Base-by-base conservation (phyloP, 1,140 invertebrate genomes). In the Tetragnatha versicolor region DNA sequence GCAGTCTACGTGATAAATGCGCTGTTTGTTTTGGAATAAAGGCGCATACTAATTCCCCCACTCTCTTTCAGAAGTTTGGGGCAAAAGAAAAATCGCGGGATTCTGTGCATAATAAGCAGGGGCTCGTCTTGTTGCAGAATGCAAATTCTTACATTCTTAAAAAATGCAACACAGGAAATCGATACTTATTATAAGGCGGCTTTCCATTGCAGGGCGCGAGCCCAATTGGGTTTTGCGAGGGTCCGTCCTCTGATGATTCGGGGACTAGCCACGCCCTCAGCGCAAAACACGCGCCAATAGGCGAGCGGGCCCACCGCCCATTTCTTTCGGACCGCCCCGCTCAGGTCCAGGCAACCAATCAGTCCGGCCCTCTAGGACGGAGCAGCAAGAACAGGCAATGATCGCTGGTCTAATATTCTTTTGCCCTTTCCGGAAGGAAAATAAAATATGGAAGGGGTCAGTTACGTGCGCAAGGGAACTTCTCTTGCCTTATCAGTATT, bases 241-340 rank as follows among this genome's bases (percentile, higher is more conserved):
- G 61, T 39, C 55, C 73, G 66, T 45, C 73, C 73, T 77, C 73
- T 77, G 51, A 77, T 60, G 66, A 77, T 77, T 61, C 61, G 60
- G 73, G 12, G 12, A 17, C 20, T 47, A 20, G 73, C 61, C 55
- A 60, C 73, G 65, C 73, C 73, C 55, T 33, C 31, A n/a, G 55
- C 61, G 49, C 73, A 77, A 77, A 77, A 77, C 73, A 77, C 66
- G 45, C 73, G 10, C 73, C 73, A 77, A 77, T 77, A 61, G 66
- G 39, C 61, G 47, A 9, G 22, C 33, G 35, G 35, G n/a, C 20
- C 45, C 7, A 33, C 61, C 60, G 47, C 73, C 73, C 73, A 42
- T 77, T 77, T 37, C 55, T 53, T 77, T 77, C 47, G 14, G 20
- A 65, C 39, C 60, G n/a, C n/a, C n/a, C 55, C 55, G 49, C 9